Conservation (phyloP, 2,888 invertebrate genomes). For the Carpatolechia fugitivella region DNA sequence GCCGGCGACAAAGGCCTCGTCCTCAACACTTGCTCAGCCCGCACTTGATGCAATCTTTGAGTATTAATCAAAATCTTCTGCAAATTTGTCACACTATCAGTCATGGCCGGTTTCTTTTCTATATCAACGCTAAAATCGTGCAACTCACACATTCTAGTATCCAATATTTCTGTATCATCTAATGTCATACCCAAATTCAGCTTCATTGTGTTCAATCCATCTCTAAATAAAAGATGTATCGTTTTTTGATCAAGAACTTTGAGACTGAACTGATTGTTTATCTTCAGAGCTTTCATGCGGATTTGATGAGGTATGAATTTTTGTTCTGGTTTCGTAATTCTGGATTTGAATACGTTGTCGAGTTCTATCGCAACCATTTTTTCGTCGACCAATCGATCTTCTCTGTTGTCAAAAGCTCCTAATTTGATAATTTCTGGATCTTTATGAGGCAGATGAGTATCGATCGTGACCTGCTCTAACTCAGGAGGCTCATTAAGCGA, state of each 20-base stretch:
- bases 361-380: neutral
- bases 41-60: too few relatives aligned
- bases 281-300: slow-evolving; percentile 69
- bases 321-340: too few relatives aligned
- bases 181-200: slow-evolving; percentile 70
- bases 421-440: slow-evolving; percentile 53
- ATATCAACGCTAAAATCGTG: slow-evolving; percentile 24
- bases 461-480: slow-evolving; percentile 68
- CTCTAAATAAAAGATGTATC: slow-evolving; percentile 60
- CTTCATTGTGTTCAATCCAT: slow-evolving; percentile 60
- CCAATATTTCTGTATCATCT: slow-evolving; percentile 74
- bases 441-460: slow-evolving; percentile 62
- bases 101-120: slow-evolving; percentile 44
- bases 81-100: slow-evolving; percentile 57
- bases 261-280: slow-evolving; percentile 67
- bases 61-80: slow-evolving; percentile 28
- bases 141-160: slow-evolving; percentile 49
- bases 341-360: neutral
- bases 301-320: slow-evolving; percentile 41
- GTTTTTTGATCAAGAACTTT: slow-evolving; percentile 65
- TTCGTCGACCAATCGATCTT: neutral
- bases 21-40: too few relatives aligned
- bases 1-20: too few relatives aligned
- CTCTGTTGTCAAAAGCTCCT: neutral
- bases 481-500: slow-evolving; percentile 65